Base-by-base conservation (phyloP, 2,113 vertebrate genomes). In the Clarias batrachus region DNA sequence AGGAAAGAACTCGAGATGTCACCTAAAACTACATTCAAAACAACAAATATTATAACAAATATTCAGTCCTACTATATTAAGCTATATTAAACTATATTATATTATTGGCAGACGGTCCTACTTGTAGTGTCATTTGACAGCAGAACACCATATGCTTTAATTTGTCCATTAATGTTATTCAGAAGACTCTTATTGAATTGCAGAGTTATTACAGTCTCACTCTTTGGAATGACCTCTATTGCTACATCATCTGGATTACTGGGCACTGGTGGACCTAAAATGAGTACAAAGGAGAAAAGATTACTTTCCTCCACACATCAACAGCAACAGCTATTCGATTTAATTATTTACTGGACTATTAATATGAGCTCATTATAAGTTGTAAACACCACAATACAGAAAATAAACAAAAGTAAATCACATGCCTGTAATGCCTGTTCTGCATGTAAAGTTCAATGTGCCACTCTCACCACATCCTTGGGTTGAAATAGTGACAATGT, bases 351-450 rank as follows among this genome's bases (percentile, higher is more conserved):
- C 56, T 73, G 25, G 74, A 13, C 2, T 27, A 27, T 27, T 77
- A 73, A 37, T 37, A 62, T 84, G 62, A 66, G 57, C 60, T 54
- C 14, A 65, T 8, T 30, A 57, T 30, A 59, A 9, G 8, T 57
- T 57, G 30, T 77, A 54, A 52, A 41, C 3, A 30, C 41, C 4
- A 79, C 21, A 52, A 54, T 52, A 65, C 10, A 65, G 11, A 10
- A 85, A 54, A 78, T 33, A 1, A 27, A 17, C 37, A 54, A 2
- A 62, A 21, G n/a, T 16, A 52, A 27, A 68, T 52, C 3, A 82
- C 86, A 76, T 94, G 98, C 98, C 88, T 89, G 95, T 95, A 89
- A 97, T 95, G 86, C 95, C 93, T 0, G 97, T 97, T 2, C 0
- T 8, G 83, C 96, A 97, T 0, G 0, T 0, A 0, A 0, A 0